These are phyloP conservation scores for Fragum whitleyi DNA, from an alignment of 2,888 invertebrate species.

Conservation along the genomic window DNA sequence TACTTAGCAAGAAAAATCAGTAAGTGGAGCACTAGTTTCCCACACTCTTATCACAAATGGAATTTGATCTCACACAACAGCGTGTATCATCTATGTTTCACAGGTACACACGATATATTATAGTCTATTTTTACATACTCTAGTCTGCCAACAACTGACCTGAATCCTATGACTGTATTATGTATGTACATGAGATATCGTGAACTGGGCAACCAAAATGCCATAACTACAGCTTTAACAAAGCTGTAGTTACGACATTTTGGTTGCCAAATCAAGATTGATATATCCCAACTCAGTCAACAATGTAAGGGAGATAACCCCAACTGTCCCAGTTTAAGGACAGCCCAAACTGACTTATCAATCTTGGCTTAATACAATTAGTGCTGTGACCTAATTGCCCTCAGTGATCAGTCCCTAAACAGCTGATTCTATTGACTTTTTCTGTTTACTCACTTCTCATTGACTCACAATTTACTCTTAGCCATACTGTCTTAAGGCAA, in stretches of 20 bases:
- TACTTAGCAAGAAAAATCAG: neutral
- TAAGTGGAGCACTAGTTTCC: neutral
- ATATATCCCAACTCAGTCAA: neutral
- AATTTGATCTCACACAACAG: constrained; percentile 2
- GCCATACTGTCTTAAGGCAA: neutral
- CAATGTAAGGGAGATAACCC: constrained; percentile 3
- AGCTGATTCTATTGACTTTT: neutral
- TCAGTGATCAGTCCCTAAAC: neutral
- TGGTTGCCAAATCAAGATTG: no score
- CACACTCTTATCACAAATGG: constrained; percentile 5
- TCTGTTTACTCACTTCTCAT: neutral
- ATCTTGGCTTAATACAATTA: neutral
- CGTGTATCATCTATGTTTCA: constrained; percentile 5
- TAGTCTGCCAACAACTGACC: neutral
- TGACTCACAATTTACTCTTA: neutral
- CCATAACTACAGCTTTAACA: no score
- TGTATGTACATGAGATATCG: no score
- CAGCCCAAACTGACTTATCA: constrained; percentile 5
- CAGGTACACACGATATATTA: constrained; percentile 15
- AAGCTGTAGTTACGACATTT: no score
- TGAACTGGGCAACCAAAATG: no score
- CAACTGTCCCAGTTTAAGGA: neutral
- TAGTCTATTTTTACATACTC: constrained; percentile 15
- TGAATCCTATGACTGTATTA: neutral
- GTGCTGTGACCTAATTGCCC: neutral